Evolutionary conservation across 2,797 vertebrate genomes (phyloP).

Genomic region (Cryptoblepharus egeriae): DNA sequence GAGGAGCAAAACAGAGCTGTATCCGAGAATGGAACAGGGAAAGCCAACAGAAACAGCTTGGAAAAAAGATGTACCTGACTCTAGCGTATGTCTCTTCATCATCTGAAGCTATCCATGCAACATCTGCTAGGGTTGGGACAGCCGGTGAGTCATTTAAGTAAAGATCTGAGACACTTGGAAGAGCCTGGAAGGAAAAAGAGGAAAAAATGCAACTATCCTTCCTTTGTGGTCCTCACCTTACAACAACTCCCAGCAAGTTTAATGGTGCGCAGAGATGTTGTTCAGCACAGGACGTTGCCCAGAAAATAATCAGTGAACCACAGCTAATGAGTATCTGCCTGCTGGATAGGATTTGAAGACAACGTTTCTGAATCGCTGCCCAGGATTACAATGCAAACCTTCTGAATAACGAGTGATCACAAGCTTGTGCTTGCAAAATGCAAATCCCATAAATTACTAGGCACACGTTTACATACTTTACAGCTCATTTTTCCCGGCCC

Average conservation of each 20-base stretch:
- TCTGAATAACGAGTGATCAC: background rate
- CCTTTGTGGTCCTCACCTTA: fast-evolving
- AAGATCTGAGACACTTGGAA: conserved; percentile 86
- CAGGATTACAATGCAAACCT: too few species aligned
- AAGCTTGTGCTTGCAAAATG: background rate
- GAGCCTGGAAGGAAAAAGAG: conserved; percentile 76
- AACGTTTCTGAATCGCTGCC: background rate
- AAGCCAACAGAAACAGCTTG: too few species aligned
- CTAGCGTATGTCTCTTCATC: conserved; percentile 97
- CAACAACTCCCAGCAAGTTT: background rate
- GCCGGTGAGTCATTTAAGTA: conserved; percentile 84
- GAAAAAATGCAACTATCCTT: fast-evolving
- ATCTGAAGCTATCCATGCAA: conserved; percentile 96
- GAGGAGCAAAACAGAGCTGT: too few species aligned
- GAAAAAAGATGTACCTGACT: conserved; percentile 82
- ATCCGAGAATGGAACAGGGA: too few species aligned
- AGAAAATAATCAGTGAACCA: background rate
- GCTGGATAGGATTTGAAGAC: background rate
- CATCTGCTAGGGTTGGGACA: conserved; percentile 94
- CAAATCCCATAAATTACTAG: too few species aligned
- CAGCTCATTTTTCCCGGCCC: background rate
- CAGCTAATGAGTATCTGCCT: background rate
- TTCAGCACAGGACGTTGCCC: background rate
- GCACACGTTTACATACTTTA: background rate
- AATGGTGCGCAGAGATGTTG: background rate